Evolutionary conservation across 2,797 vertebrate species (phyloP).

Genomic region (Typhlichthys subterraneus): DNA sequence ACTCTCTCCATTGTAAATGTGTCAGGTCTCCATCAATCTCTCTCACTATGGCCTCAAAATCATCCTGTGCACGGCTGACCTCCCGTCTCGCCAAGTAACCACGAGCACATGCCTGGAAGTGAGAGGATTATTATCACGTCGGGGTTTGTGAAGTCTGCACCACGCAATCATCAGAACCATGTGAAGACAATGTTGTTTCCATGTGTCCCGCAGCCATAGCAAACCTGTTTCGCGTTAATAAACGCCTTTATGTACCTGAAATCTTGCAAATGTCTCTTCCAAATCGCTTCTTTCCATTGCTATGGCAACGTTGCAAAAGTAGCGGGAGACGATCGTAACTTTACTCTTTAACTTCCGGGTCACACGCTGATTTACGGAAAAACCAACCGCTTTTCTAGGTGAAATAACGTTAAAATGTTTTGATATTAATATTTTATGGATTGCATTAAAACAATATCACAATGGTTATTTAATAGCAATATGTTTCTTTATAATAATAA

Average conservation of each 20-base stretch:
- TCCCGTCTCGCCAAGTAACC: conserved; percentile 81
- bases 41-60: conserved; percentile 83
- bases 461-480: neutral
- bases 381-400: too few relatives aligned
- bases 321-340: conserved; percentile 51
- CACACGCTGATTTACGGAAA: conserved; percentile 17
- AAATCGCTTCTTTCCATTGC: conserved; percentile 63
- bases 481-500: neutral
- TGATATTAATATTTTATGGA: neutral
- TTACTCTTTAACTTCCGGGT: conserved; percentile 52
- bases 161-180: too few relatives aligned
- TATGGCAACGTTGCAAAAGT: conserved; percentile 44
- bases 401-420: too few relatives aligned
- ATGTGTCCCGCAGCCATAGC: too few relatives aligned
- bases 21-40: conserved; percentile 83
- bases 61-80: conserved; percentile 65
- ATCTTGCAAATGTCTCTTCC: conserved; percentile 49
- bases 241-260: conserved; percentile 68
- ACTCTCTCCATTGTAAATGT: conserved; percentile 77
- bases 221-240: neutral
- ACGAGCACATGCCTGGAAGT: conserved; percentile 76
- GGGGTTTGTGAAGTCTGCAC: too few relatives aligned
- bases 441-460: neutral
- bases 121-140: neutral
- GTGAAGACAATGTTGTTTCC: too few relatives aligned